Percentiles rank a stretch among this genome's conserved stretches.
Conservation (phyloP, 2,113 vertebrate species). For the Gadus chalcogrammus region DNA sequence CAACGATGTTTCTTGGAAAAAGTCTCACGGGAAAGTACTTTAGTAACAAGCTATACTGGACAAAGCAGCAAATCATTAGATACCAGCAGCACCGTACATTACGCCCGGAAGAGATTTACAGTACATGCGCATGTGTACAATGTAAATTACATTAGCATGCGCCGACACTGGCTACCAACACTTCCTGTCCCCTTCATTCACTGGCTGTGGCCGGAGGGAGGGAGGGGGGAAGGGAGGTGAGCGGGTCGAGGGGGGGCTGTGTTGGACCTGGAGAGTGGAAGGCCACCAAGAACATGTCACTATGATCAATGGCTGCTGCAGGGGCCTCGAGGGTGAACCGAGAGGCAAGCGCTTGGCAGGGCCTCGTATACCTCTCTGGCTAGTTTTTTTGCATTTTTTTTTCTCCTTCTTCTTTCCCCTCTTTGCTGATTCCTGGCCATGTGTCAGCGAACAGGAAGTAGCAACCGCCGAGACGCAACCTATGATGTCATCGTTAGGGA, state of each 20-base stretch:
- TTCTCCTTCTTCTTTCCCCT: conserved; percentile 46
- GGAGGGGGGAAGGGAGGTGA: too few relatives aligned
- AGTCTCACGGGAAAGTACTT: too few relatives aligned
- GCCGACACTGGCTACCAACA: conserved; percentile 14
- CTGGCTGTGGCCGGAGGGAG: conserved; percentile 18
- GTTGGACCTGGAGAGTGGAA: conserved; percentile 58
- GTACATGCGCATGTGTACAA: conserved; percentile 28
- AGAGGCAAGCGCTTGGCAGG: conserved; percentile 59
- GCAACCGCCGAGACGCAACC: conserved; percentile 33
- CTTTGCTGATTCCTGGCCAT: conserved; percentile 43
- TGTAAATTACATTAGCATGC: not conserved
- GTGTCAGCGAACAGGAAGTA: conserved; percentile 54
- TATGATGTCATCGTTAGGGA: conserved; percentile 29
- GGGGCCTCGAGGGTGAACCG: conserved; percentile 52
- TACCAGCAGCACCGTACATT: not conserved
- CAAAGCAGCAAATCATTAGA: too few relatives aligned
- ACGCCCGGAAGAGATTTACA: not conserved
- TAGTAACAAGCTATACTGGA: too few relatives aligned
- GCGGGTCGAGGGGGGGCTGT: conserved; percentile 16
- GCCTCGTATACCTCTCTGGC: conserved; percentile 3
- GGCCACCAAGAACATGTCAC: conserved; percentile 72
- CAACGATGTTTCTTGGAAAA: too few relatives aligned
- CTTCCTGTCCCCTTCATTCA: conserved; percentile 28
- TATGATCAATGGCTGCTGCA: conserved; percentile 68
- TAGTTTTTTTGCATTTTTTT: conserved; percentile 16